Evolutionary conservation across 2,113 vertebrate genomes (phyloP), one percentile per base, ranked within the genome.

Genomic region (Clupea harengus): DNA sequence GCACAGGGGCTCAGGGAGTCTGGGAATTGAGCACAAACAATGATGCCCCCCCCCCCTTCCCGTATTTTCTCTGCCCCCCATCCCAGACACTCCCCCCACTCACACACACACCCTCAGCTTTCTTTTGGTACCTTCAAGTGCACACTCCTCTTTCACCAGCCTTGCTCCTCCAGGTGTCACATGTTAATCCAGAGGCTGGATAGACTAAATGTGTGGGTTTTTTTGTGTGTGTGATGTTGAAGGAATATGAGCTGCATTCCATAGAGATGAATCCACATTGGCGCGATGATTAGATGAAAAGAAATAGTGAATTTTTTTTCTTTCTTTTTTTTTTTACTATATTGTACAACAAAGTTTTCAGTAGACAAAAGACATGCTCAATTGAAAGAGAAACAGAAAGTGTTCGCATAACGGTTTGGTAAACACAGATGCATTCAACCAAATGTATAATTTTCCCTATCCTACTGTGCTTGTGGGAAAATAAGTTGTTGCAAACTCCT

Each of bases 401-500:
- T 45, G 46, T 81, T 28, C 46, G 39, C 54, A 82, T 64, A 28
- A 25, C 50, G 32, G 78, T 47, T 28, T 39, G 57, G 49, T 78
- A 28, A 87, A 87, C 83, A 86, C 64, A 28, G 57, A 81, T 84
- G 82, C 86, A 87, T 78, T 88, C 82, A 11, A 88, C 82, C 85
- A 85, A 89, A 94, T 86, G 84, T 89, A 87, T 90, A 80, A 91
- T 92, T 91, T 90, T 57, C 75, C 75, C 67, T 84, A 82, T 85
- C 89, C 86, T 86, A 88, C 85, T 82, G 86, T n/a, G 83, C 20
- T 28, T 45, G 83, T 2, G 18, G 86, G 85, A 85, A 83, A 88
- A 85, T 87, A 90, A 75, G 80, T 88, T 88, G 82, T 81, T 54
- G 83, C 83, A 80, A 90, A 67, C 83, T 86, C 86, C 89, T 83